Evolutionary conservation across 2,113 vertebrate genomes (phyloP).

Genomic region (Chauna torquata): DNA sequence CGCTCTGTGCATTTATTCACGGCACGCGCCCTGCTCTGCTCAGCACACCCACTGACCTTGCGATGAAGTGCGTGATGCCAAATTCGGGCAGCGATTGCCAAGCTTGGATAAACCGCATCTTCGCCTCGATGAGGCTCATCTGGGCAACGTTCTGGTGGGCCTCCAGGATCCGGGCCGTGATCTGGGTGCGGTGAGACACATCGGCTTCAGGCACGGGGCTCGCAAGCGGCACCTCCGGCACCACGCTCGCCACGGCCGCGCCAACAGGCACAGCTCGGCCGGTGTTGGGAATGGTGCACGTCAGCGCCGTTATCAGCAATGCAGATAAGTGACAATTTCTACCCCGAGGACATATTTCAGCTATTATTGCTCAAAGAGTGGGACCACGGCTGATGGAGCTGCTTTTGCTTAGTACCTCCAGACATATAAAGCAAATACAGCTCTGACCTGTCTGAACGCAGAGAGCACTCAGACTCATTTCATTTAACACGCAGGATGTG

Average conservation of each 20-base stretch:
- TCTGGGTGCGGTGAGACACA: constrained; percentile 76
- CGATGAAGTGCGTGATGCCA: constrained; percentile 98
- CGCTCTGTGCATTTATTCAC: fast-evolving
- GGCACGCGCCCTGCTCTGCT: neutral
- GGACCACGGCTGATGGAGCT: neutral
- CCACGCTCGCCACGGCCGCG: fast-evolving
- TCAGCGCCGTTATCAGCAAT: neutral
- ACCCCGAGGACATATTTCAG: neutral
- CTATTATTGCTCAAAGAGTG: neutral
- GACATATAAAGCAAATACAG: neutral
- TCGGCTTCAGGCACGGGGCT: neutral
- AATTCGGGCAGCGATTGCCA: constrained; percentile 99
- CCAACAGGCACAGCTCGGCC: neutral
- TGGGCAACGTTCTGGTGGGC: constrained; percentile 98
- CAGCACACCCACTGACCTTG: constrained; percentile 78
- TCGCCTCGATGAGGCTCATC: constrained; percentile 99
- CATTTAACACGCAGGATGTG: neutral
- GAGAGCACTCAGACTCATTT: neutral
- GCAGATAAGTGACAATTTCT: neutral
- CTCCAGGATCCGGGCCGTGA: constrained; percentile 94
- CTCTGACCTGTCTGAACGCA: neutral
- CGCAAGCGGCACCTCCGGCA: neutral
- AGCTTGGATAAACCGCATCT: constrained; percentile 97
- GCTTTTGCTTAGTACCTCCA: neutral
- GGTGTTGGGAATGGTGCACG: neutral